phyloP scores from a whole-genome alignment of 2,113 vertebrate species.

The Trogon surrucura region DNA sequence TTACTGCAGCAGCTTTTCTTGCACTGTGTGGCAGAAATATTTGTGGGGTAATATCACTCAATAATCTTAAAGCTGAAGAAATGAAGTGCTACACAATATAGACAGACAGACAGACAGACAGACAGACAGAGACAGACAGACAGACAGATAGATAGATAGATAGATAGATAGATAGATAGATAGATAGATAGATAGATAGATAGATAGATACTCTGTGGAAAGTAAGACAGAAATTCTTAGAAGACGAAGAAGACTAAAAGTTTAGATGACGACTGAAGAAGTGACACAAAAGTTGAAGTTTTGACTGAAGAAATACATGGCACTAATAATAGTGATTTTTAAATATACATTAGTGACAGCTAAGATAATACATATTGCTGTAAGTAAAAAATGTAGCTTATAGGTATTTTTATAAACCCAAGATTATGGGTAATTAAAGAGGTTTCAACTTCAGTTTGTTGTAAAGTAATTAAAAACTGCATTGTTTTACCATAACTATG shows the following conservation, averaged over 20 bases:
- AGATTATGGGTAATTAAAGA: neutral
- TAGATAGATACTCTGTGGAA: constrained; percentile 36
- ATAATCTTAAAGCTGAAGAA: constrained; percentile 49
- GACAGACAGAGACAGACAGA: no score
- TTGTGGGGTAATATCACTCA: constrained; percentile 39
- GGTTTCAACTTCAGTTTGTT: neutral
- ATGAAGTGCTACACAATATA: neutral
- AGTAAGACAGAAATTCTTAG: neutral
- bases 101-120: neutral
- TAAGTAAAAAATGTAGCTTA: neutral
- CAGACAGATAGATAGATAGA: no score
- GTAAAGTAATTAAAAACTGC: neutral
- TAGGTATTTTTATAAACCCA: neutral
- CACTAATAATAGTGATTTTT: neutral
- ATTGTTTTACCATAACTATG: neutral
- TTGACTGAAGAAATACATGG: neutral
- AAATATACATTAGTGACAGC: neutral
- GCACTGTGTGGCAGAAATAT: constrained; percentile 28
- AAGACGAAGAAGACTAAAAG: neutral
- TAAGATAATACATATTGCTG: neutral
- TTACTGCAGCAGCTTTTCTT: constrained; percentile 56
- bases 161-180: constrained; percentile 3
- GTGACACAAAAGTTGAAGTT: neutral
- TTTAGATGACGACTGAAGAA: neutral
- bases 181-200: no score